These are phyloP conservation scores for Chalcis sispes DNA, from an alignment of 2,888 invertebrate species.

Conservation along the genomic window DNA sequence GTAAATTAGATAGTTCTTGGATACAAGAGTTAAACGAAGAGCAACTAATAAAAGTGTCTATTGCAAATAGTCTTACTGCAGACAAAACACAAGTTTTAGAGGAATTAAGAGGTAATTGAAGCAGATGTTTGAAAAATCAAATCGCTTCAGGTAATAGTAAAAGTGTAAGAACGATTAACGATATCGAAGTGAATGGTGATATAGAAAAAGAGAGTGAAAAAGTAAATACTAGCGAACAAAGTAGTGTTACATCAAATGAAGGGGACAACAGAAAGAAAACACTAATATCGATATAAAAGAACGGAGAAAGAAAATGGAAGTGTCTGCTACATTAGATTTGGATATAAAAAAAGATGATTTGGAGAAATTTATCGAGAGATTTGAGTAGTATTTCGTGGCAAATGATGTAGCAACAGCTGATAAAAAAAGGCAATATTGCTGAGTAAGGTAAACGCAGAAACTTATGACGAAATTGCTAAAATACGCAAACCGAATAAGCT, in stretches of 20 bases:
- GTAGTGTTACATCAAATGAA: not conserved
- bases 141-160: not conserved
- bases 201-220: no score
- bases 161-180: not conserved
- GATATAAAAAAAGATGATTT: not conserved
- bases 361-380: not conserved
- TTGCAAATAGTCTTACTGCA: not conserved
- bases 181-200: not conserved
- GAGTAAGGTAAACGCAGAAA: slow-evolving; percentile 8
- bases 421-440: not conserved
- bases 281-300: not conserved
- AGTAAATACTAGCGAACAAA: not conserved
- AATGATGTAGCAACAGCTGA: not conserved
- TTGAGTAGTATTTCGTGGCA: not conserved
- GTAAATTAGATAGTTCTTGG: no score
- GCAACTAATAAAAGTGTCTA: not conserved
- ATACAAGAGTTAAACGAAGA: slow-evolving; percentile 6
- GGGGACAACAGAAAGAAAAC: not conserved
- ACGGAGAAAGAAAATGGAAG: slow-evolving; percentile 2
- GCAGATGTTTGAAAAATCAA: not conserved
- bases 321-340: slow-evolving; percentile 18
- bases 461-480: not conserved
- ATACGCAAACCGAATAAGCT: slow-evolving; percentile 3
- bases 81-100: not conserved
- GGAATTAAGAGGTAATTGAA: not conserved